A percentile compares a stretch with the other conserved stretches of the same genome.
These are phyloP conservation scores for Larimichthys polyactis DNA, from an alignment of 2,113 vertebrate species.

Conservation along the genomic window DNA sequence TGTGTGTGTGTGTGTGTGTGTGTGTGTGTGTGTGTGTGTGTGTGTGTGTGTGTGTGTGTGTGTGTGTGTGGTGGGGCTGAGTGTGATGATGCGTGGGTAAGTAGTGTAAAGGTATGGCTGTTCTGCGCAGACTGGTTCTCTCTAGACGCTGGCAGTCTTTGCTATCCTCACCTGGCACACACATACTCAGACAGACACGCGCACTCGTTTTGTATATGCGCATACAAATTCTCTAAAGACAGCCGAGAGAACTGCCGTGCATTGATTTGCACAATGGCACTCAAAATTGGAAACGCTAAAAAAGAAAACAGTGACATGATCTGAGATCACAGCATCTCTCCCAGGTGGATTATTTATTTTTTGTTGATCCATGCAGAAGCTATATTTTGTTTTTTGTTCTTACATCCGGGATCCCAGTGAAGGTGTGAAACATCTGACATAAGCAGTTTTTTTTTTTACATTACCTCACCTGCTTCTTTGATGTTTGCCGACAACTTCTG, in stretches of 20 bases:
- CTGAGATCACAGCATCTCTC: neutral
- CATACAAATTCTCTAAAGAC: neutral
- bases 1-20: neutral
- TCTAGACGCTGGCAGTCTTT: conserved; percentile 39
- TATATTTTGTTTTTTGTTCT: neutral
- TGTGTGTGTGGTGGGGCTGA: conserved; percentile 30
- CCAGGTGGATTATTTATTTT: neutral
- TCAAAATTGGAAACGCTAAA: neutral
- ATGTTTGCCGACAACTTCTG: conserved; percentile 23
- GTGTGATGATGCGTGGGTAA: conserved; percentile 57
- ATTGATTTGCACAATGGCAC: neutral
- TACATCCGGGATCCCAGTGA: neutral
- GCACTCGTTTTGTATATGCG: neutral
- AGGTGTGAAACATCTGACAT: conserved; percentile 5
- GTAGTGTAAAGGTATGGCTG: conserved; percentile 69
- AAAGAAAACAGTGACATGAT: neutral
- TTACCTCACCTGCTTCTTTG: conserved; percentile 23
- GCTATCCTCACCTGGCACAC: conserved; percentile 44
- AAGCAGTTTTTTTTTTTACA: conserved; percentile 14
- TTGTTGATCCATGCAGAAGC: conserved; percentile 2
- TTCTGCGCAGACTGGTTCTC: conserved; percentile 62
- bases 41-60: neutral
- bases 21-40: neutral
- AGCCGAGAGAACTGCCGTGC: neutral
- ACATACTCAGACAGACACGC: neutral